A percentile compares a stretch with the other conserved stretches of the same genome.
Evolutionary conservation across 1,140 invertebrate genomes (phyloP).

Genomic region (Atta colombica): DNA sequence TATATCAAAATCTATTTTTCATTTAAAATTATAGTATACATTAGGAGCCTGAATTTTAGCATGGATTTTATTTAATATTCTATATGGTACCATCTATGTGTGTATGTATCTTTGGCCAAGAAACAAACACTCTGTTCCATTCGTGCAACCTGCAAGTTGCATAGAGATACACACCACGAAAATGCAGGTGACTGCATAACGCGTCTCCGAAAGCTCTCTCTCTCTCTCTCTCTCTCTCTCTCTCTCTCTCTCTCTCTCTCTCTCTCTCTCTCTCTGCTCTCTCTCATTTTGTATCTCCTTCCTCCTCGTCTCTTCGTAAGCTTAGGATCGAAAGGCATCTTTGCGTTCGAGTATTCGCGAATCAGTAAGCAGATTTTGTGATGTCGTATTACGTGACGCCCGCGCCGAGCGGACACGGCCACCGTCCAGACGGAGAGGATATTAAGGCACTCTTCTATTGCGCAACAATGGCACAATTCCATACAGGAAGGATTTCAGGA

Average conservation of each 20-base stretch:
- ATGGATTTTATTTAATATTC: background rate
- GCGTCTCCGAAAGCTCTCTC: slow-evolving; percentile 10
- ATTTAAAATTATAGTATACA: background rate
- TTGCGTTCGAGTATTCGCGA: slow-evolving; percentile 53
- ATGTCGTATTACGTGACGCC: slow-evolving; percentile 50
- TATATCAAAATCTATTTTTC: background rate
- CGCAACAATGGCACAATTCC: background rate
- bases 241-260: background rate
- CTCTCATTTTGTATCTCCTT: background rate
- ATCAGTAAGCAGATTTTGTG: slow-evolving; percentile 57
- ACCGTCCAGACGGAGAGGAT: slow-evolving; percentile 42
- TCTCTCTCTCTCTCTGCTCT: background rate
- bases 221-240: background rate
- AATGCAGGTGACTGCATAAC: slow-evolving; percentile 15
- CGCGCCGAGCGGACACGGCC: slow-evolving; percentile 20
- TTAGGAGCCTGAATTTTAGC: background rate
- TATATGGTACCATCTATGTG: background rate
- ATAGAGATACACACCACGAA: background rate
- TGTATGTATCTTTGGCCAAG: slow-evolving; percentile 1
- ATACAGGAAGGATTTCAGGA: slow-evolving; percentile 6
- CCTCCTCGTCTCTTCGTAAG: slow-evolving; percentile 15
- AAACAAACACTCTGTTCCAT: slow-evolving; percentile 24
- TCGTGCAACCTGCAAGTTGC: background rate
- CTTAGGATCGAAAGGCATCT: slow-evolving; percentile 47
- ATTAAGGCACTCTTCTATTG: background rate